Conservation (phyloP, 2,113 vertebrate genomes). For the Anser cygnoides region DNA sequence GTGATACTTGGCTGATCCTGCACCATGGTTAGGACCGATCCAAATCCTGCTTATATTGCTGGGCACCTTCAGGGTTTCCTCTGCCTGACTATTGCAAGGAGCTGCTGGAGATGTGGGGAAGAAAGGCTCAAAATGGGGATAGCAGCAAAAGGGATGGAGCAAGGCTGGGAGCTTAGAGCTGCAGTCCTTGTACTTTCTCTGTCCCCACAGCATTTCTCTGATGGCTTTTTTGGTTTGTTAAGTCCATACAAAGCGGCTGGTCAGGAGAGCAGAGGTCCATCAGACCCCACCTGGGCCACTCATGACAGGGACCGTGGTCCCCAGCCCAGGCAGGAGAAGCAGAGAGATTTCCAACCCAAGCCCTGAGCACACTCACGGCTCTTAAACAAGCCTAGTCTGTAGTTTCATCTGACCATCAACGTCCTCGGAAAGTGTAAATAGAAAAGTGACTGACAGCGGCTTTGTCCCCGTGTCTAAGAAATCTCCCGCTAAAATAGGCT, state of each 20-base stretch:
- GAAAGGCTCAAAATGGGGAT: background rate
- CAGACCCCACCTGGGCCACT: background rate
- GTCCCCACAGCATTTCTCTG: background rate
- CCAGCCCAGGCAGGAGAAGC: background rate
- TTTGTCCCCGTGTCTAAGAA: background rate
- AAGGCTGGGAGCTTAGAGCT: background rate
- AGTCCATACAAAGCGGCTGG: background rate
- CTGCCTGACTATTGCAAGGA: background rate
- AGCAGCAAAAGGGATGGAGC: background rate
- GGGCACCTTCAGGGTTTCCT: background rate
- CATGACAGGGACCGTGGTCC: fast-evolving
- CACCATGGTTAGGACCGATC: background rate
- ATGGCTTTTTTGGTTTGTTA: background rate
- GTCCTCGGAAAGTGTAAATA: background rate
- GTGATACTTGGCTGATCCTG: background rate
- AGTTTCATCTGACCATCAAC: background rate
- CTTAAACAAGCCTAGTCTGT: too few species aligned
- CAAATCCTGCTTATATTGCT: too few species aligned
- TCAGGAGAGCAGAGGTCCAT: background rate
- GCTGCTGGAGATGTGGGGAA: background rate
- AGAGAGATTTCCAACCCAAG: background rate
- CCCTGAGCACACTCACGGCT: background rate
- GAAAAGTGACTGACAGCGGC: background rate
- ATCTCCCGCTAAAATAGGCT: background rate
- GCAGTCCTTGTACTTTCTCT: background rate